Percentiles rank a stretch among this genome's conserved stretches.
Evolutionary conservation across 2,113 vertebrate genomes (phyloP).

Genomic region (Micromys minutus): DNA sequence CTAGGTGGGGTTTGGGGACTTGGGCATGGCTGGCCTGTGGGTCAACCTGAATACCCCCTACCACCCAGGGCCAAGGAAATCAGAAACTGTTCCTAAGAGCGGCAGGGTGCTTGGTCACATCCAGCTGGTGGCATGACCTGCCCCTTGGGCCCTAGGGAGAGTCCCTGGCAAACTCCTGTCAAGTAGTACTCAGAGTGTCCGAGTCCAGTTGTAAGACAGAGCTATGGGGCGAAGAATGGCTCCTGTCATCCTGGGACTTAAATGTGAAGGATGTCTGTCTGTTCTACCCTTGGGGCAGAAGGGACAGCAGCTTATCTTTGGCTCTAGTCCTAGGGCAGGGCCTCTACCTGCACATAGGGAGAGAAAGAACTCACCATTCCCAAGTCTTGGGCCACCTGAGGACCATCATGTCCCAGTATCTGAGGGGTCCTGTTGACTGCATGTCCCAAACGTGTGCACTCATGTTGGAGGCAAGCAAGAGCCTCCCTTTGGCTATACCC

Average conservation of each 20-base stretch:
- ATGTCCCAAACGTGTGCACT: background rate
- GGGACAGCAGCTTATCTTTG: background rate
- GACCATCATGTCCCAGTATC: background rate
- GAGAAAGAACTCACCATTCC: background rate
- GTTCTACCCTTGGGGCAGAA: background rate
- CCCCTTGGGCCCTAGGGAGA: background rate
- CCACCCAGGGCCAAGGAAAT: background rate
- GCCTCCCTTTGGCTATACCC: background rate
- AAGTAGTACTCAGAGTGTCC: background rate
- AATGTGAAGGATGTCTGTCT: rapidly evolving
- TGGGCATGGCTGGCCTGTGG: background rate
- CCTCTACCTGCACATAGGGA: no score
- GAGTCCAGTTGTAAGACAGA: background rate
- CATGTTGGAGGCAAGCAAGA: background rate
- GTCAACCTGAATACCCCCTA: rapidly evolving
- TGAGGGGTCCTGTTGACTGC: background rate
- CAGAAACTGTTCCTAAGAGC: no score
- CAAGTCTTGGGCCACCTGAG: background rate
- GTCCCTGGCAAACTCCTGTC: background rate
- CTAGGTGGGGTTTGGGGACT: no score
- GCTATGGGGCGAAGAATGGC: background rate
- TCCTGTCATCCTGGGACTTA: no score
- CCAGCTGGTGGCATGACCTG: rapidly evolving
- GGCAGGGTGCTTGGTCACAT: rapidly evolving
- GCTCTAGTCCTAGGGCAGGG: background rate